Evolutionary conservation across 2,888 invertebrate genomes (phyloP).

Genomic region (Nomada goodeniana): DNA sequence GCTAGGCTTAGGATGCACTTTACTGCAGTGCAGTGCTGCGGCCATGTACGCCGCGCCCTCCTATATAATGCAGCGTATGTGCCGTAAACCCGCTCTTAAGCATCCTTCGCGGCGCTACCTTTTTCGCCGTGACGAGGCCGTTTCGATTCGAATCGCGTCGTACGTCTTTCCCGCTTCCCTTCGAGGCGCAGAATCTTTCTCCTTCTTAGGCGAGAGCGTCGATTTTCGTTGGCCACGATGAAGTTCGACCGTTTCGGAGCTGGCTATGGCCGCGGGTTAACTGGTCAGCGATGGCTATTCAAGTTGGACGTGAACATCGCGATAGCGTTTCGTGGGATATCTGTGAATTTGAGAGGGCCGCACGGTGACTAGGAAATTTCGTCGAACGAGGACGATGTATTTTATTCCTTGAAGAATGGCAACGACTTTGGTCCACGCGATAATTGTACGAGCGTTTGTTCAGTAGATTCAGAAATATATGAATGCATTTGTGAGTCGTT

Average conservation of each 20-base stretch:
- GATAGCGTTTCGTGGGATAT: too few species aligned
- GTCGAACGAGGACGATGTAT: too few species aligned
- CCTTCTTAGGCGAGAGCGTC: background rate
- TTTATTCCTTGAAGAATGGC: too few species aligned
- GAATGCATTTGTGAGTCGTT: too few species aligned
- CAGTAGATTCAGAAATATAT: too few species aligned
- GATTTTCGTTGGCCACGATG: constrained; percentile 19
- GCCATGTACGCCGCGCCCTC: constrained; percentile 41
- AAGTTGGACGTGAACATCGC: too few species aligned
- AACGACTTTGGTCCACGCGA: too few species aligned
- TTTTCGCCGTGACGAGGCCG: constrained; percentile 51
- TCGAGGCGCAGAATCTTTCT: background rate
- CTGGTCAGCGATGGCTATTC: too few species aligned
- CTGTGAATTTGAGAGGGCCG: too few species aligned
- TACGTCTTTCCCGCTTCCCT: constrained; percentile 25
- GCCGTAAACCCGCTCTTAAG: constrained; percentile 66
- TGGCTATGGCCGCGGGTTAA: too few species aligned
- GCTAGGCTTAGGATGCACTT: constrained; percentile 78
- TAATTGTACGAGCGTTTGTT: too few species aligned
- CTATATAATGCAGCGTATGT: constrained; percentile 60
- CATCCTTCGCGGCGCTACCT: constrained; percentile 56
- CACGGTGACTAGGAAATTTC: too few species aligned
- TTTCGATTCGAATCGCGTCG: constrained; percentile 57
- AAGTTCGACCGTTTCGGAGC: background rate
- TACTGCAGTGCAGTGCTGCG: constrained; percentile 76